A percentile compares a stretch with the other conserved stretches of the same genome.
Conservation (phyloP, 2,888 invertebrate species). For the Drosophila atroscutellata region DNA sequence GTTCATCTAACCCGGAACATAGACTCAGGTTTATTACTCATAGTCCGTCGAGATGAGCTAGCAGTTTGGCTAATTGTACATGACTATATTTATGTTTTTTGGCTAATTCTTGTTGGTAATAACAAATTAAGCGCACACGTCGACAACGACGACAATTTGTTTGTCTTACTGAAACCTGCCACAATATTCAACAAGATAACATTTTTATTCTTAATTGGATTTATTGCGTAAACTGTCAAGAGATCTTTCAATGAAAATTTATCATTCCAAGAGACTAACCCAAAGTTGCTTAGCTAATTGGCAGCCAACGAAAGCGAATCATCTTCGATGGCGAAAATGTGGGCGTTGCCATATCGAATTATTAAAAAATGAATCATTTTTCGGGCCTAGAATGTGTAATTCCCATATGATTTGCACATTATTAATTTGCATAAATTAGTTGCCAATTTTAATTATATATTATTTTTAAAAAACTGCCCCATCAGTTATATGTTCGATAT, state of each 20-base stretch:
- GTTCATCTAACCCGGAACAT: constrained; percentile 56
- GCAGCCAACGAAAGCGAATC: constrained; percentile 49
- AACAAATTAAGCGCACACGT: constrained; percentile 68
- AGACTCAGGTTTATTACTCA: constrained; percentile 17
- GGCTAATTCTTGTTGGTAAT: constrained; percentile 60
- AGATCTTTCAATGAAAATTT: constrained; percentile 66
- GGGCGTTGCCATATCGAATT: constrained; percentile 36
- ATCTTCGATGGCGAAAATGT: constrained; percentile 10
- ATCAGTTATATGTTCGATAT: background rate
- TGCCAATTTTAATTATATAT: constrained; percentile 20
- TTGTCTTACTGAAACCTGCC: constrained; percentile 67
- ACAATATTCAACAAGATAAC: constrained; percentile 37
- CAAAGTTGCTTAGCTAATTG: constrained; percentile 32
- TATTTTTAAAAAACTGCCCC: background rate
- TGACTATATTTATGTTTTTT: constrained; percentile 39
- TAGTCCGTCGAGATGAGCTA: constrained; percentile 59
- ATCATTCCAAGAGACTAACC: constrained; percentile 54
- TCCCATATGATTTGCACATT: constrained; percentile 29
- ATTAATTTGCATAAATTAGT: constrained; percentile 35
- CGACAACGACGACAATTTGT: constrained; percentile 35
- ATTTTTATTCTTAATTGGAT: constrained; percentile 64
- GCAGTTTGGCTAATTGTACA: constrained; percentile 73
- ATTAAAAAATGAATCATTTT: constrained; percentile 54
- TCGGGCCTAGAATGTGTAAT: constrained; percentile 23
- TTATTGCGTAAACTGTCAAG: constrained; percentile 75